Evolutionary conservation across 1,140 invertebrate species (phyloP), one percentile per base, ranked within the genome.

Genomic region (Calephelis nemesis): DNA sequence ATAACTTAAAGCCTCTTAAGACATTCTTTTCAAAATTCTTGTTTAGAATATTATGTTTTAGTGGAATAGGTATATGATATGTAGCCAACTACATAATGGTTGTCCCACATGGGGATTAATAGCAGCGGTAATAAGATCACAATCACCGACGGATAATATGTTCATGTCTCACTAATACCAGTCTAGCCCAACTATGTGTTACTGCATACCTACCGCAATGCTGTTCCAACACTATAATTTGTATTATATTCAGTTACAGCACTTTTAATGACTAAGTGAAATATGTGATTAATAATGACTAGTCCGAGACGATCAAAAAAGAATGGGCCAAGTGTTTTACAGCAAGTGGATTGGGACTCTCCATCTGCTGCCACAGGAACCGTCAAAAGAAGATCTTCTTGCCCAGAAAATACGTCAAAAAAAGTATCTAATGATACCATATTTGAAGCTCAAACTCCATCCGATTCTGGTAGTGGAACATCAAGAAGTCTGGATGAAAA

Each of bases 281-380:
- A 74, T 74, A 90, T 87, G 83, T 74, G 76, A 85, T 68, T 62
- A 83, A 92, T 88, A 83, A 92, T 92, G 91, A 89, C 89, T 73
- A 92, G 91, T 71, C 90, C 85, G 72, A 91, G 90, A 87, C 85
- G 90, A 73, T 77, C 77, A 73, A 88, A 86, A 84, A 90, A 88
- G 70, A 82, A 75, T 84, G 79, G 81, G 70, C 84, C 84, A 67
- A 83, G 87, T 76, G 74, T 77, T 52, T 72, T 86, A 60, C 87
- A 87, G 75, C 91, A 88, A 74, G 85, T 94, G 69, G 94, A 95
- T 69, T 95, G 94, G 94, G 94, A 95, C 77, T 95, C 94, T 7
- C 94, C 94, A n/a, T 94, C 94, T n/a, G 82, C 93, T 2, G 93
- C 93, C 72, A 95, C 94, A 4, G 94, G 94, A 7, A 95, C 94